Evolutionary conservation across 1,140 invertebrate species (phyloP), one percentile per base, ranked within the genome.

Genomic region (Chrysomallon squamiferum): DNA sequence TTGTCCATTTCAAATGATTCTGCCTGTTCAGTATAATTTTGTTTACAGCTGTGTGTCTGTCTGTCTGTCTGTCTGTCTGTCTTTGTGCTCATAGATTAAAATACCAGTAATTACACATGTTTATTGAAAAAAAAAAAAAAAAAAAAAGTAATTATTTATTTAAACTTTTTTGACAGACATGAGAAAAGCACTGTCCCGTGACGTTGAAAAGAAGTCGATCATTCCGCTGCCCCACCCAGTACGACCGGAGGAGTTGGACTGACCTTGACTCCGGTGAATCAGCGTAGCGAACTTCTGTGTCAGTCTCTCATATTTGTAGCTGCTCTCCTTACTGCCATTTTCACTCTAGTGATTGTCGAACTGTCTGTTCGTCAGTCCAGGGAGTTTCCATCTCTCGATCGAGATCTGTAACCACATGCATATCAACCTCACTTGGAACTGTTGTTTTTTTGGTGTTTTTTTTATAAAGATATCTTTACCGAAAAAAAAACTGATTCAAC

Each of bases 141-240:
- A n/a, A n/a, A n/a, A n/a, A n/a, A n/a, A 38, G 25, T 25, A 27
- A 56, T 56, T 62, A 50, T 32, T 41, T 52, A 22, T 41, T 27
- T 2, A 30, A 43, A 58, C 79, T 70, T 81, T 80, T 83, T 79
- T 89, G 89, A 59, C 86, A 98, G 96, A 99, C 89, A 99, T 99
- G 97, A 89, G 97, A 79, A 99, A 99, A 90, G 96, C 96, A 0
- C 88, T 98, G 75, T 95, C 95, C 1, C 89, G 93, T 86, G 97
- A 99, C 87, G 88, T 92, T 0, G 90, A 94, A 69, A 95, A 95
- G 82, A 95, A 95, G 85, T 98, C 96, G 25, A 91, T 99, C 22
- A 91, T 98, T 87, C 96, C 96, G 43, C 86, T 98, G 74, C 88
- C 90, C 64, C 94, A 97, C 89, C 96, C 96, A 72, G 96, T 99